These are phyloP conservation scores for Copidosoma floridanum DNA, from an alignment of 1,140 invertebrate genomes.

Conservation along the genomic window DNA sequence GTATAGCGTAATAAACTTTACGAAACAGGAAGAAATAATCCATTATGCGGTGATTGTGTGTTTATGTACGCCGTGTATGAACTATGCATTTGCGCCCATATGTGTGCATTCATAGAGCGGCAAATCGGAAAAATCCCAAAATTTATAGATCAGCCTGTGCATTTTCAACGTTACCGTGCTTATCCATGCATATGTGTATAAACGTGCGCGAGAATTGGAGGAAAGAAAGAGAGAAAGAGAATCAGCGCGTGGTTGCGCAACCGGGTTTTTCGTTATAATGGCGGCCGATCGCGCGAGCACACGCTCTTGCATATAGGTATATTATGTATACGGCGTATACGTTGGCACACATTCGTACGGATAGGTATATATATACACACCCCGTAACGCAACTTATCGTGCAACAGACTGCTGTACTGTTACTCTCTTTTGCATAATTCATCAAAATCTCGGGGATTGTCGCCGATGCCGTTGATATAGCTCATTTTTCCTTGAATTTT, in stretches of 20 bases:
- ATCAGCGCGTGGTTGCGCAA: not conserved
- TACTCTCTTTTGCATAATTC: constrained; percentile 24
- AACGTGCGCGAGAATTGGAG: not conserved
- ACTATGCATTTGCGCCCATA: too few relatives aligned
- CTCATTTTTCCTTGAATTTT: too few relatives aligned
- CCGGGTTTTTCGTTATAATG: constrained; percentile 16
- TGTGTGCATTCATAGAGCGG: too few relatives aligned
- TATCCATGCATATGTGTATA: not conserved
- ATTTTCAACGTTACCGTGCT: not conserved
- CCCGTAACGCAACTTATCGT: constrained; percentile 12
- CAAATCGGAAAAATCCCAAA: constrained; percentile 13
- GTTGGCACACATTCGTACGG: too few relatives aligned
- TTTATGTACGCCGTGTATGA: too few relatives aligned
- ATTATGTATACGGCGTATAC: too few relatives aligned
- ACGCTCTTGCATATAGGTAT: not conserved
- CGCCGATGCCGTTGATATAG: too few relatives aligned
- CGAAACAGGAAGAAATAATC: constrained; percentile 17
- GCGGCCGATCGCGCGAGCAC: constrained; percentile 2
- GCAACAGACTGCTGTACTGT: not conserved
- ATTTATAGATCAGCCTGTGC: constrained; percentile 3
- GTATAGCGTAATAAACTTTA: not conserved
- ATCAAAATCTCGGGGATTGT: too few relatives aligned
- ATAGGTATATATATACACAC: too few relatives aligned
- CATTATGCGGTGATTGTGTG: not conserved
- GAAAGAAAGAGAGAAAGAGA: not conserved